Conservation (phyloP, 1,140 invertebrate genomes). For the Diabrotica virgifera region DNA sequence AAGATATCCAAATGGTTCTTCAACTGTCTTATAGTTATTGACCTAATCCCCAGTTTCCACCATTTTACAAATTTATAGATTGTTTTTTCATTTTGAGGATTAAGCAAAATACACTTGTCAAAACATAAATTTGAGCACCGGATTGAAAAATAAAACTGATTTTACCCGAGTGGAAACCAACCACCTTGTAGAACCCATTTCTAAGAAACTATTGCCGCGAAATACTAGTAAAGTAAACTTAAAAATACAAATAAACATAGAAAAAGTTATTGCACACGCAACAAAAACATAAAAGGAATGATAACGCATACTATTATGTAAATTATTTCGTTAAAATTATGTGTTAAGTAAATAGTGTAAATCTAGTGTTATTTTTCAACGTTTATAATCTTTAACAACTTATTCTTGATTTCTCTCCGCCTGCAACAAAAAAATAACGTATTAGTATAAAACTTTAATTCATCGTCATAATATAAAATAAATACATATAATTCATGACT, state of each 20-base stretch:
- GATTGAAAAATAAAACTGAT: no score
- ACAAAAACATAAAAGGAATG: slow-evolving; percentile 19
- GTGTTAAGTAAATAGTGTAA: slow-evolving; percentile 8
- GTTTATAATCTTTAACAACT: not conserved
- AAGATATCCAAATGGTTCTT: no score
- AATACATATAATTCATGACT: not conserved
- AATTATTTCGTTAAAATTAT: slow-evolving; percentile 4
- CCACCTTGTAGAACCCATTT: not conserved
- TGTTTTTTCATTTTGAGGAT: no score
- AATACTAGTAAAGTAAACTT: slow-evolving; percentile 4
- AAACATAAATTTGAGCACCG: no score
- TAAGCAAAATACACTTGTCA: no score
- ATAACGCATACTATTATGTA: slow-evolving; percentile 1
- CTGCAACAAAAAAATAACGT: slow-evolving; percentile 4
- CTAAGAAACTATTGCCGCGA: not conserved
- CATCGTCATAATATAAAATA: not conserved
- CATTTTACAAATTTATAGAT: no score
- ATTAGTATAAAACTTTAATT: not conserved
- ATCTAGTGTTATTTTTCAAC: slow-evolving; percentile 1
- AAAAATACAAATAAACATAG: slow-evolving; percentile 10
- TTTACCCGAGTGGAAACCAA: no score
- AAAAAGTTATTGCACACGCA: slow-evolving; percentile 17
- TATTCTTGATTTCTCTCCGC: not conserved
- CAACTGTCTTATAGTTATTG: no score
- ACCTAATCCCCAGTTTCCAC: no score